Conservation (phyloP, 2,797 vertebrate genomes). For the Sphenopsis melanotis region DNA sequence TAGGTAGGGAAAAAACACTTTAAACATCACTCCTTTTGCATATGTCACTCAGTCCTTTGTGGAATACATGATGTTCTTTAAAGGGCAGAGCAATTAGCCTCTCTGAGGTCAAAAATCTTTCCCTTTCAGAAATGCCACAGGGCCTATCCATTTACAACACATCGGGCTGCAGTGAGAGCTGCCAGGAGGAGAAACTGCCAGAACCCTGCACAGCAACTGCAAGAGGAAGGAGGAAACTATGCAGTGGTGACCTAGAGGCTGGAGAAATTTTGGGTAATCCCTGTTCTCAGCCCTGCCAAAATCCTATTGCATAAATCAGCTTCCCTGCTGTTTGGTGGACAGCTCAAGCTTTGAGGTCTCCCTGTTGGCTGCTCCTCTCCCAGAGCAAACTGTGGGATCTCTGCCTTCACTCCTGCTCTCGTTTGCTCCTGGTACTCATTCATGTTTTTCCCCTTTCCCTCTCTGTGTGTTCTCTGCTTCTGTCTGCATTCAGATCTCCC, state of each 20-base stretch:
- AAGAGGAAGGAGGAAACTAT: neutral
- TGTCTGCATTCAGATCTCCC: neutral
- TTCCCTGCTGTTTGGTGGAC: neutral
- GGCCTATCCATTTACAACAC: neutral
- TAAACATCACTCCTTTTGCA: neutral
- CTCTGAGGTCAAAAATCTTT: neutral
- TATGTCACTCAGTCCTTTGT: neutral
- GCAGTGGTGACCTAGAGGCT: neutral
- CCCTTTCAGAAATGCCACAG: conserved; percentile 11
- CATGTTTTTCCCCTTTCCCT: neutral
- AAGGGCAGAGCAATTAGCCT: conserved; percentile 18
- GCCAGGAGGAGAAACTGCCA: neutral
- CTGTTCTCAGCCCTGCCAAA: neutral
- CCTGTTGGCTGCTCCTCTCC: neutral
- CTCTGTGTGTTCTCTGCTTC: neutral
- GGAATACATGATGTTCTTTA: conserved; percentile 26
- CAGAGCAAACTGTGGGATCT: fast-evolving
- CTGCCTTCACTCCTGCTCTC: neutral
- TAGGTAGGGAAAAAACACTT: neutral
- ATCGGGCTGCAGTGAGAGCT: fast-evolving
- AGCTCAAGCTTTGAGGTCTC: neutral
- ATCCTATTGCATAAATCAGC: neutral
- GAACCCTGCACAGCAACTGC: neutral
- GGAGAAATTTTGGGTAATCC: neutral
- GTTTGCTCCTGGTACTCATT: neutral